A percentile compares a stretch with the other conserved stretches of the same genome.
phyloP scores from a whole-genome alignment of 2,888 invertebrate genomes.

The Abrostola tripartita region DNA sequence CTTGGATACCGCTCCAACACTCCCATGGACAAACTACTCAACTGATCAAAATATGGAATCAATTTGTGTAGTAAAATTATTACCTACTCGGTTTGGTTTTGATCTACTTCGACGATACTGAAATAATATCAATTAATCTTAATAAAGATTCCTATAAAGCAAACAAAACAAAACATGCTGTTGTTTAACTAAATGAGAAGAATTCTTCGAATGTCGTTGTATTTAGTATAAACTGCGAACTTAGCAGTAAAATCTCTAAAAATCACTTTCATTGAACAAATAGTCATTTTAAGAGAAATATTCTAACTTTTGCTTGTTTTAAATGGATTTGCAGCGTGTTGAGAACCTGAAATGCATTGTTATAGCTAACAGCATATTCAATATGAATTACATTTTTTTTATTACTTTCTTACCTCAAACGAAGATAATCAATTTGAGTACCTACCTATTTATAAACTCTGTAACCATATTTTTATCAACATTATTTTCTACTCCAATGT shows the following conservation, averaged over 20 bases:
- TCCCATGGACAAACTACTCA: slow-evolving; percentile 20
- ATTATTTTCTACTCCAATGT: slow-evolving; percentile 1
- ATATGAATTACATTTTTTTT: too few species aligned
- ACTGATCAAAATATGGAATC: slow-evolving; percentile 9
- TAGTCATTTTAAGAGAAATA: slow-evolving; percentile 5
- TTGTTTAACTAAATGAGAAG: background rate
- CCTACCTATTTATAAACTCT: background rate
- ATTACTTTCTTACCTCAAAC: too few species aligned
- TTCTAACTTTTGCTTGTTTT: slow-evolving; percentile 2
- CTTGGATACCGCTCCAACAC: slow-evolving; percentile 50
- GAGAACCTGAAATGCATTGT: slow-evolving; percentile 37
- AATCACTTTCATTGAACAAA: slow-evolving; percentile 4
- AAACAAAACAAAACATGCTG: slow-evolving; percentile 2
- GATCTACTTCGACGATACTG: too few species aligned
- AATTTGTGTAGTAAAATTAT: background rate
- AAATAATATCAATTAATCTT: slow-evolving; percentile 2
- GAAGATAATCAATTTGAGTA: background rate
- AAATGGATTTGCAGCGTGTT: too few species aligned
- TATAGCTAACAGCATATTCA: too few species aligned
- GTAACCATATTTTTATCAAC: too few species aligned
- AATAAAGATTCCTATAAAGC: background rate
- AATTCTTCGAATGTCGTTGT: slow-evolving; percentile 8
- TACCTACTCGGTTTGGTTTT: background rate
- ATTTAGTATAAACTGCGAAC: background rate
- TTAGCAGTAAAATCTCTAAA: background rate